Base-by-base conservation (phyloP, 1,140 invertebrate species). In the Diorhabda elongata region DNA sequence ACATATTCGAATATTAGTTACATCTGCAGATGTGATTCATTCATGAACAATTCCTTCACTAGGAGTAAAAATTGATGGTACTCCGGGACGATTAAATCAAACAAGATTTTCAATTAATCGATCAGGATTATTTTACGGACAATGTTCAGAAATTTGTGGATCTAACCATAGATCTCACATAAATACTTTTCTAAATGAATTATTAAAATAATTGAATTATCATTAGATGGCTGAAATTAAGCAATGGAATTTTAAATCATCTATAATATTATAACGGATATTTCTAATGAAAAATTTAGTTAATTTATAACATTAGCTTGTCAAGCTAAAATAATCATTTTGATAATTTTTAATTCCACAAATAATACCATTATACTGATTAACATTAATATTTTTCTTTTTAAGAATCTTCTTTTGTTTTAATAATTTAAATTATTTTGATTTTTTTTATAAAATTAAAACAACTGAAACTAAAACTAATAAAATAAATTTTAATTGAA, bases 131-230 rank as follows among this genome's bases (percentile, higher is more conserved):
- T 89, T 84, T 80, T 90, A 81, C 82, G 89, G 89, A 0, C 89
- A 92, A 86, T 92, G 90, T 81, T 91, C 89, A 77, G 90, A 92
- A 86, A 90, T 92, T 85, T 92, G 89, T 85, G 89, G 89, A 5
- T 82, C 84, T 65, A 91, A 91, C 81, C 90, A 92, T 82, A 87
- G 86, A 83, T 84, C 70, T 78, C 76, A 69, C 74, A 81, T 71
- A 82, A 81, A 76, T 78, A 79, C 75, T 88, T 87, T 80, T 84
- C 84, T 81, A 83, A 84, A 77, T 86, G 84, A 86, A 83, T 86
- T 75, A 76, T 77, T 76, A 80, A 71, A 78, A 80, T 82, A 81
- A 82, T 76, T 75, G 80, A 81, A 80, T 81, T 78, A 70, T 84
- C 83, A 86, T 86, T 85, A 86, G 81, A 82, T 87, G 83, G 81